Conservation (phyloP, 2,113 vertebrate species). For the Otolemur garnettii region DNA sequence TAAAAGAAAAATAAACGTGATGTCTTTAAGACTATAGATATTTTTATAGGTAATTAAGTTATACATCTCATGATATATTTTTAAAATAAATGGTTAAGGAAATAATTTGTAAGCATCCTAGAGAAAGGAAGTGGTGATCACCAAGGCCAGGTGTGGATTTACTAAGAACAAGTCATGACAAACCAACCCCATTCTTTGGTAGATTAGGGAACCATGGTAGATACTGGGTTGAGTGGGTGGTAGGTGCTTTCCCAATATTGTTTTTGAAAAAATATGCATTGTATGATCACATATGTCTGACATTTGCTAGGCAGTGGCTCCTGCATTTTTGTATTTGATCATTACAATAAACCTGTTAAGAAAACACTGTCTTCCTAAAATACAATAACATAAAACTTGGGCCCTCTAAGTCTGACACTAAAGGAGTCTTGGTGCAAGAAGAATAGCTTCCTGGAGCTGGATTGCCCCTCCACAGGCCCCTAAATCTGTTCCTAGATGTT, state of each 20-base stretch:
- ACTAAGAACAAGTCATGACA: conserved; percentile 19
- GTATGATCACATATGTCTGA: neutral
- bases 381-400: neutral
- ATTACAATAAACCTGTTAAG: neutral
- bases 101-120: neutral
- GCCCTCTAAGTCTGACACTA: neutral
- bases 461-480: neutral
- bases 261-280: neutral
- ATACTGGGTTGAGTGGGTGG: conserved; percentile 63
- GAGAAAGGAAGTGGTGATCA: conserved; percentile 67
- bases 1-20: neutral
- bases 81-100: neutral
- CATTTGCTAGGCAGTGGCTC: neutral
- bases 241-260: neutral
- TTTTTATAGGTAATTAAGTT: neutral
- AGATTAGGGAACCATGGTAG: conserved; percentile 56
- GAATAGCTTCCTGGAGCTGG: neutral
- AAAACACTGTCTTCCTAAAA: neutral
- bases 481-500: neutral
- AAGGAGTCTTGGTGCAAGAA: neutral
- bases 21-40: neutral
- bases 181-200: neutral
- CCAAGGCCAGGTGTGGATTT: conserved; percentile 53
- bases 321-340: neutral
- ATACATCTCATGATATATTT: neutral